Conservation (phyloP, 2,113 vertebrate genomes). For the Gobio gobio region DNA sequence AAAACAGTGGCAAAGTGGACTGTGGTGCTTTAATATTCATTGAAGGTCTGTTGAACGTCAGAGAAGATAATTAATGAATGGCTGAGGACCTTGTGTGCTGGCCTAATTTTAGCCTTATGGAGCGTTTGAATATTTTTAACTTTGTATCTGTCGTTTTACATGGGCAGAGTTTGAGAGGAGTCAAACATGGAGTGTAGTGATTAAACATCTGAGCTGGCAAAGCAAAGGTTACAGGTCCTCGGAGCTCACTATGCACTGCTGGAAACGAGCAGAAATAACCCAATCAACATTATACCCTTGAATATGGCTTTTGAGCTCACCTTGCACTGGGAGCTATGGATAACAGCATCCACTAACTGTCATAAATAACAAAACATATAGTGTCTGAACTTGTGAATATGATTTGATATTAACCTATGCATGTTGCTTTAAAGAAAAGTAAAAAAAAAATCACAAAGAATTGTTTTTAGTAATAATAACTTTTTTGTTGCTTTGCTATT, state of each 20-base stretch:
- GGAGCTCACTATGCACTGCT: background rate
- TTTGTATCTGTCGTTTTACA: constrained; percentile 19
- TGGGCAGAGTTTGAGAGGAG: background rate
- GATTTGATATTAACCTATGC: background rate
- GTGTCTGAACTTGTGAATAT: background rate
- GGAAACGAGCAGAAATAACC: constrained; percentile 3
- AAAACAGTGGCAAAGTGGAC: constrained; percentile 33
- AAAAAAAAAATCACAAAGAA: too few species aligned
- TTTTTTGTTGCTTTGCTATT: background rate
- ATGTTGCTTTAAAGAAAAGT: too few species aligned
- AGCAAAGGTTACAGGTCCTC: background rate
- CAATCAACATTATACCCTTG: background rate
- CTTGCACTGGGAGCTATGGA: background rate
- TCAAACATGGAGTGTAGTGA: background rate
- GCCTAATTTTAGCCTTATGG: background rate
- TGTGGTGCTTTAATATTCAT: constrained; percentile 25
- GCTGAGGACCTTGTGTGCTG: constrained; percentile 24
- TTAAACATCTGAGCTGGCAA: background rate
- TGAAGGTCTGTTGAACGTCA: constrained; percentile 25
- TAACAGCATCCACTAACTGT: background rate
- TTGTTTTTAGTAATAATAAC: background rate
- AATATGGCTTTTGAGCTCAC: background rate
- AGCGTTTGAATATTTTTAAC: constrained; percentile 10
- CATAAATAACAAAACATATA: background rate
- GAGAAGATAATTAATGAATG: constrained; percentile 31